Percentiles rank a stretch among this genome's conserved stretches.
Evolutionary conservation across 1,140 invertebrate genomes (phyloP).

Genomic region (Pseudachorutes palmiensis): DNA sequence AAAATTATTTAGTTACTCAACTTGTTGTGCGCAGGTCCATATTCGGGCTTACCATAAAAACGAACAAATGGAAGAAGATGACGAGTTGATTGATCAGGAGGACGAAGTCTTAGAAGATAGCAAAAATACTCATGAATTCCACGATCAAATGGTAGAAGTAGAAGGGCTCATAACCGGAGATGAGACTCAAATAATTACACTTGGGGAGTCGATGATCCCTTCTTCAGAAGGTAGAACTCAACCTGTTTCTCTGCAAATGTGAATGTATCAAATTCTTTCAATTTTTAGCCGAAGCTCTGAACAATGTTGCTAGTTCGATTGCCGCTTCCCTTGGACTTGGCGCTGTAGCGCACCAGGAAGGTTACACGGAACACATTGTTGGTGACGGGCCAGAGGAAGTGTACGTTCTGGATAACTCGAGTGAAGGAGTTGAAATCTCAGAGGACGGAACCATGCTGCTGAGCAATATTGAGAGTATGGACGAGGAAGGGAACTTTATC

Average conservation of each 20-base stretch:
- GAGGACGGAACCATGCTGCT: conserved; percentile 32
- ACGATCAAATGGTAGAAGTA: not conserved
- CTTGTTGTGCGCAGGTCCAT: conserved; percentile 45
- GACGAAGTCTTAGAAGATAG: not conserved
- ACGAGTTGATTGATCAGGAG: not conserved
- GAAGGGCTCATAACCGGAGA: conserved; percentile 19
- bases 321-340: conserved; percentile 53
- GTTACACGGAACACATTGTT: conserved; percentile 20
- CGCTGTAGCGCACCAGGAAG: conserved; percentile 30
- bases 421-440: conserved; percentile 26
- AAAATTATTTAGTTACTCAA: not conserved
- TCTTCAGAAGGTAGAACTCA: conserved; percentile 30
- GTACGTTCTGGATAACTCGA: conserved; percentile 32
- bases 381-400: conserved; percentile 25
- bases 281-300: conserved; percentile 49
- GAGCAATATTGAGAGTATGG: conserved; percentile 16
- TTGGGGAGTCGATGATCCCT: conserved; percentile 29
- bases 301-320: conserved; percentile 49
- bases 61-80: conserved; percentile 25
- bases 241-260: not conserved
- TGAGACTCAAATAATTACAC: not conserved
- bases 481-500: conserved; percentile 22
- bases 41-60: conserved; percentile 55
- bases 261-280: conserved; percentile 43
- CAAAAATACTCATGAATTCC: not conserved